Percentiles rank a stretch among this genome's conserved stretches.
phyloP scores from a whole-genome alignment of 2,888 invertebrate species.

The Hyposoter dolosus region DNA sequence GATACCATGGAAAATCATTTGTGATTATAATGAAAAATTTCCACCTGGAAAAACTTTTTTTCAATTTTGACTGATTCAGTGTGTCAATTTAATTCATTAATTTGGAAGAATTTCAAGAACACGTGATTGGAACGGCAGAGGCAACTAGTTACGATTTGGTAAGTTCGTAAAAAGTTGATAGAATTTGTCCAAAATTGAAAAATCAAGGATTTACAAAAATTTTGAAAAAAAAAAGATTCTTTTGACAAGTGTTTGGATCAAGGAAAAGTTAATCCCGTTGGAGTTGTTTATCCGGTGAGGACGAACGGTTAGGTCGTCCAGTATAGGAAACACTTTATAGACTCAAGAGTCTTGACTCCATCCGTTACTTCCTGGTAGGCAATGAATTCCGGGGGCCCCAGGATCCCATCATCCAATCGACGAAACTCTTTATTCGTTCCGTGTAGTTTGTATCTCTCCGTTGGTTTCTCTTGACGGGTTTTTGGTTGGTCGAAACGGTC shows the following conservation, averaged over 20 bases:
- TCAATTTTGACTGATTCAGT: not conserved
- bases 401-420: constrained; percentile 28
- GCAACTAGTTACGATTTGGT: too few species aligned
- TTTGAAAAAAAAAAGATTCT: not conserved
- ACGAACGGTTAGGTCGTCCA: not conserved
- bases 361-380: constrained; percentile 25
- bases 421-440: constrained; percentile 38
- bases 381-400: constrained; percentile 30
- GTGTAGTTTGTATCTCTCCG: constrained; percentile 32
- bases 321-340: constrained; percentile 28
- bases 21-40: not conserved
- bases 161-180: not conserved
- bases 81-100: not conserved
- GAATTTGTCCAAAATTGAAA: not conserved
- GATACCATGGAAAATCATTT: not conserved
- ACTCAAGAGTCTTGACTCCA: constrained; percentile 27
- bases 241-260: not conserved
- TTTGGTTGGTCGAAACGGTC: constrained; percentile 27
- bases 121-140: not conserved
- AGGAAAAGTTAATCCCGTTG: not conserved
- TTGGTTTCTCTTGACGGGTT: not conserved
- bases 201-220: not conserved
- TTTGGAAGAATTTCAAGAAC: not conserved
- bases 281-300: constrained; percentile 17
- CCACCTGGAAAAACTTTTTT: not conserved